These are phyloP conservation scores for Telmatochromis brachygnathus DNA, from an alignment of 2,113 vertebrate species.

Conservation along the genomic window DNA sequence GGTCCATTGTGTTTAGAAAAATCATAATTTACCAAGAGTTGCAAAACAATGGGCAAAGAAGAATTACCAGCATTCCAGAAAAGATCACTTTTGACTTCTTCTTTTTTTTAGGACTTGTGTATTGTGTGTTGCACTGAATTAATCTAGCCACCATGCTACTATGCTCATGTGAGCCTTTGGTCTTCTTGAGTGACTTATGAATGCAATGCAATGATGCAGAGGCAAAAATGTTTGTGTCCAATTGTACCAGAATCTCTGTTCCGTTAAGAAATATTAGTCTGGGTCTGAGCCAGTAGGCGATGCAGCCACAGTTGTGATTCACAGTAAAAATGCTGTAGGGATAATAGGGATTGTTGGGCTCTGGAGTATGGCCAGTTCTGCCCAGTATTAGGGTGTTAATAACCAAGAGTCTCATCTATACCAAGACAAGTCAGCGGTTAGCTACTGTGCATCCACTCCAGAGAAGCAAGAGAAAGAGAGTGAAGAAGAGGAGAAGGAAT, in stretches of 20 bases:
- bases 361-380: slow-evolving; percentile 36
- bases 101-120: background rate
- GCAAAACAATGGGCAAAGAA: background rate
- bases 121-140: background rate
- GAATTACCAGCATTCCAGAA: background rate
- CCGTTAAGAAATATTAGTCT: slow-evolving; percentile 24
- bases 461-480: background rate
- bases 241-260: background rate
- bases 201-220: background rate
- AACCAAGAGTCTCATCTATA: slow-evolving; percentile 33
- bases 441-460: background rate
- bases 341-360: slow-evolving; percentile 26
- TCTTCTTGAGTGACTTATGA: background rate
- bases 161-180: background rate
- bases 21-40: background rate
- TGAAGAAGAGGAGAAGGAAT: background rate
- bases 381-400: slow-evolving; percentile 35
- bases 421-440: slow-evolving; percentile 2
- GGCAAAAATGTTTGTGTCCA: background rate
- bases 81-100: background rate
- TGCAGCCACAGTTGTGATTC: background rate
- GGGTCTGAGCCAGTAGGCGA: background rate
- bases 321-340: background rate
- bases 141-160: background rate
- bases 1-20: background rate